These are phyloP conservation scores for Mycalesis mineus DNA, from an alignment of 2,888 invertebrate species.

Conservation along the genomic window DNA sequence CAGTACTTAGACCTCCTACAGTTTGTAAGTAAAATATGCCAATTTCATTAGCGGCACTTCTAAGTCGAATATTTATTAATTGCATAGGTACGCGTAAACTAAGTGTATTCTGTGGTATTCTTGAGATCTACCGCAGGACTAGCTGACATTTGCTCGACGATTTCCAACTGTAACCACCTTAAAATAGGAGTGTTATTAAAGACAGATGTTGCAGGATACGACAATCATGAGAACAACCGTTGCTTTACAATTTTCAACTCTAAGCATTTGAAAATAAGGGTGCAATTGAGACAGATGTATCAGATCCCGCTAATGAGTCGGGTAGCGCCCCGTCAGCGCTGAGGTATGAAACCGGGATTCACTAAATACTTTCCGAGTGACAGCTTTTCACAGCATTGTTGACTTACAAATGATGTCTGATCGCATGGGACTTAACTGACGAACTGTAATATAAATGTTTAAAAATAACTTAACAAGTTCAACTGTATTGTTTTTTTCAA, in stretches of 20 bases:
- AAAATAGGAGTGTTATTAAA: neutral
- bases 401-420: neutral
- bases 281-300: neutral
- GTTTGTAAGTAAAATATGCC: neutral
- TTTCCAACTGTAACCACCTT: neutral
- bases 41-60: conserved; percentile 23
- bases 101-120: conserved; percentile 24
- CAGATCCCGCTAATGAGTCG: conserved; percentile 35
- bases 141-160: neutral
- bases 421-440: too few species aligned
- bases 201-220: neutral
- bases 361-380: conserved; percentile 14
- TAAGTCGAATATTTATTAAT: conserved; percentile 35
- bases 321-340: conserved; percentile 30
- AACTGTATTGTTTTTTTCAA: too few species aligned
- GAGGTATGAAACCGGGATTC: conserved; percentile 31
- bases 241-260: neutral
- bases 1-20: too few species aligned
- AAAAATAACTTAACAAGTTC: too few species aligned
- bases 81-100: conserved; percentile 28
- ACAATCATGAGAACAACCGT: too few species aligned
- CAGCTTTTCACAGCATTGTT: neutral
- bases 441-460: too few species aligned
- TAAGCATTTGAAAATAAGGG: neutral
- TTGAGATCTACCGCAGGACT: conserved; percentile 12